These are phyloP conservation scores for Drosophila glabriapex DNA, from an alignment of 2,888 invertebrate genomes.

Conservation along the genomic window DNA sequence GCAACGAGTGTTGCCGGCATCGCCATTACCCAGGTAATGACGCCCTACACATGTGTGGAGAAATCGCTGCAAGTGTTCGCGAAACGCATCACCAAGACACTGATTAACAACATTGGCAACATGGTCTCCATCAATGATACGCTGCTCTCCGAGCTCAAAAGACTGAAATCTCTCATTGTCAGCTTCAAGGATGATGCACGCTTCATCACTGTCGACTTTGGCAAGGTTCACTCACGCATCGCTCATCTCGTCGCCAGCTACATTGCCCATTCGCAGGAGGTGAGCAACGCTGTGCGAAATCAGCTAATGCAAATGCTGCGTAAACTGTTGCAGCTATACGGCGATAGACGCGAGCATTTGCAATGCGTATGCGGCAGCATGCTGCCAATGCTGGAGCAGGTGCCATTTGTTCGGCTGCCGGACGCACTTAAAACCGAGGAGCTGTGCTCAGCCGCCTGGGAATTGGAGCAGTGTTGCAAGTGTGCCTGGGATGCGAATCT, in stretches of 20 bases:
- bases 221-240: conserved; percentile 88
- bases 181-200: conserved; percentile 90
- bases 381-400: conserved; percentile 78
- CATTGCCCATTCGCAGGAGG: conserved; percentile 85
- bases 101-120: conserved; percentile 87
- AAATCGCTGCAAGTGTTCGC: conserved; percentile 89
- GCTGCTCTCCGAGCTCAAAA: conserved; percentile 89
- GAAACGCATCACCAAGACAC: conserved; percentile 89
- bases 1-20: conserved; percentile 9
- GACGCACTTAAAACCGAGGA: conserved; percentile 87
- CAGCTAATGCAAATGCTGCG: conserved; percentile 75
- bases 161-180: conserved; percentile 89
- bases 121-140: conserved; percentile 87
- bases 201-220: conserved; percentile 88
- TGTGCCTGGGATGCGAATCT: conserved; percentile 87
- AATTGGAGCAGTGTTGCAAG: conserved; percentile 87
- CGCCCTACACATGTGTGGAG: conserved; percentile 87
- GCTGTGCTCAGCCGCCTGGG: conserved; percentile 88
- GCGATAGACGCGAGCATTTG: conserved; percentile 85
- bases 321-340: conserved; percentile 62
- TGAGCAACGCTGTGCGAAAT: conserved; percentile 42
- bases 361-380: conserved; percentile 85
- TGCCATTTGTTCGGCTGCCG: conserved; percentile 72
- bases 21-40: conserved; percentile 70
- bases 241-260: conserved; percentile 88